These are phyloP conservation scores for Hoplias malabaricus DNA, from an alignment of 2,113 vertebrate species.

Conservation along the genomic window DNA sequence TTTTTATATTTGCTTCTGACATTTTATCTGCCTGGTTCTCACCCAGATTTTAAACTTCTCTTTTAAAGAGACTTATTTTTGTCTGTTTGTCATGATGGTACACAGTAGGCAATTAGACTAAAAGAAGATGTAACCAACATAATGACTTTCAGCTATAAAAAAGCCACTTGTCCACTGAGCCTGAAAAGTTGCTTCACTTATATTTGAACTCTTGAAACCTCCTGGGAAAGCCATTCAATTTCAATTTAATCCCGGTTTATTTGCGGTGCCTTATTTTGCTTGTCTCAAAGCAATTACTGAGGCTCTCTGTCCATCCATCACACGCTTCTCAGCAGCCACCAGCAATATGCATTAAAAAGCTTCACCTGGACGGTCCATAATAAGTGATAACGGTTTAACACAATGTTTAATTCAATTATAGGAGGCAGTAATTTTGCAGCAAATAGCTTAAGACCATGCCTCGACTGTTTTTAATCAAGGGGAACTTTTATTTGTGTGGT, in stretches of 20 bases:
- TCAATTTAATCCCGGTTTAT: conserved; percentile 45
- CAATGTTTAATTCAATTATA: conserved; percentile 14
- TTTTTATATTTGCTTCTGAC: too few relatives aligned
- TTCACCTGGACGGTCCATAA: neutral
- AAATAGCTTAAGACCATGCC: neutral
- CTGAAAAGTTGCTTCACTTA: conserved; percentile 24
- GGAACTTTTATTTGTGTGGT: neutral
- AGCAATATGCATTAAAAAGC: conserved; percentile 18
- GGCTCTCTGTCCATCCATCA: conserved; percentile 37
- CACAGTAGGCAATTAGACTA: too few relatives aligned
- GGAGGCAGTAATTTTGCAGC: neutral
- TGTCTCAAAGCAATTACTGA: conserved; percentile 45
- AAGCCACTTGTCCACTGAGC: neutral
- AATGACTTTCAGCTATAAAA: too few relatives aligned
- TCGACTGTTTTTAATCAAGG: neutral
- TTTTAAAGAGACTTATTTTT: too few relatives aligned
- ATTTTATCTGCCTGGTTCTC: too few relatives aligned
- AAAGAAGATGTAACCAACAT: too few relatives aligned
- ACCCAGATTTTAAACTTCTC: too few relatives aligned
- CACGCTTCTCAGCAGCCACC: conserved; percentile 20
- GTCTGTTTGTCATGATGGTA: too few relatives aligned
- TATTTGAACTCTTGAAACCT: conserved; percentile 12
- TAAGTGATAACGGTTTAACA: conserved; percentile 8
- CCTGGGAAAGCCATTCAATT: conserved; percentile 41
- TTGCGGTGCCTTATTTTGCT: conserved; percentile 31